phyloP scores from a whole-genome alignment of 2,113 vertebrate genomes.

The Galbula dea region DNA sequence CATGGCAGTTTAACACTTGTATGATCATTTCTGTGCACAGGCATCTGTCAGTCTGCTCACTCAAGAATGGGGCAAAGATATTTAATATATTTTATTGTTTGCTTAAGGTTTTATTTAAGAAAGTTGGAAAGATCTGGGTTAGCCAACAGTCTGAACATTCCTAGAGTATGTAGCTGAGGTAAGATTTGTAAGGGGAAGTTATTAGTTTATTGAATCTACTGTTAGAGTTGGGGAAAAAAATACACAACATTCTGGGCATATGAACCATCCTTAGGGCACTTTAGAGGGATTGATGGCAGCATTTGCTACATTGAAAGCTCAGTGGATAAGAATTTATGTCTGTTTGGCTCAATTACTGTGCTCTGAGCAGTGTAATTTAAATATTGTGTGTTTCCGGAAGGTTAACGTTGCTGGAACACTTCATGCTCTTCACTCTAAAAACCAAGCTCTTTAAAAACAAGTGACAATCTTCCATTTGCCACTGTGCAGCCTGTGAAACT shows the following conservation, averaged over 20 bases:
- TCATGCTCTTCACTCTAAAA: constrained; percentile 44
- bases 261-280: background rate
- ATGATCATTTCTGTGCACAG: background rate
- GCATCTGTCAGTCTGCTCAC: background rate
- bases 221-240: background rate
- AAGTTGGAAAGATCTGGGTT: background rate
- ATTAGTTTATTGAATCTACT: constrained; percentile 9
- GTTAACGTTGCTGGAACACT: constrained; percentile 46
- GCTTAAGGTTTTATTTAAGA: background rate
- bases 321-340: constrained; percentile 43
- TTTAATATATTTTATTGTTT: background rate
- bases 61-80: background rate
- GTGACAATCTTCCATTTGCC: constrained; percentile 49
- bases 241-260: background rate
- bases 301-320: constrained; percentile 16
- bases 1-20: background rate
- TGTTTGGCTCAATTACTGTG: constrained; percentile 59
- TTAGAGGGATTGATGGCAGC: constrained; percentile 27
- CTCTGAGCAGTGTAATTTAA: constrained; percentile 61
- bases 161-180: background rate
- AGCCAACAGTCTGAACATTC: background rate
- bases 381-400: constrained; percentile 59
- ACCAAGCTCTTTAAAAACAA: constrained; percentile 50
- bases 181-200: background rate
- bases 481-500: constrained; percentile 9